Percentiles rank a stretch among this genome's conserved stretches.
Evolutionary conservation across 2,797 vertebrate genomes (phyloP).

Genomic region (Spondyliosoma cantharus): DNA sequence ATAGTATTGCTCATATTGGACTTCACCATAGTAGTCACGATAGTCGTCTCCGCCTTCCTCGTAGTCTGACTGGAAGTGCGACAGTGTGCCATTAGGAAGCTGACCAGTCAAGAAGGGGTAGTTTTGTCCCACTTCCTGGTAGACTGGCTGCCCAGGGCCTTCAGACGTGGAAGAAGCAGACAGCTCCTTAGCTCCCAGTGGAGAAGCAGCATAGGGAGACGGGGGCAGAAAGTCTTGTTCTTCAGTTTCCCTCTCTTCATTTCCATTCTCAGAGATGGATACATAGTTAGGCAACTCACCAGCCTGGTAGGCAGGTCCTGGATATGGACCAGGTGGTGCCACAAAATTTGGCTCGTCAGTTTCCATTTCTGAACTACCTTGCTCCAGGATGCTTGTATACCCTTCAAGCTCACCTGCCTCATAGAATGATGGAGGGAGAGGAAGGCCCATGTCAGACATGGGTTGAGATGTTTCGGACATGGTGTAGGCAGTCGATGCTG

Average conservation of each 20-base stretch:
- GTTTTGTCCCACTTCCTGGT: too few species aligned
- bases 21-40: constrained; percentile 28
- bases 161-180: rapidly evolving
- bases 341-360: neutral
- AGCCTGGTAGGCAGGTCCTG: neutral
- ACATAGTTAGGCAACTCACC: constrained; percentile 31
- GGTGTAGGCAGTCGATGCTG: neutral
- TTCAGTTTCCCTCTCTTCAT: constrained; percentile 36
- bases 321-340: neutral
- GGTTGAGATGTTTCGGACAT: constrained; percentile 7
- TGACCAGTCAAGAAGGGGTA: constrained; percentile 38
- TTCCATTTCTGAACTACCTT: constrained; percentile 10
- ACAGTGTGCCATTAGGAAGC: constrained; percentile 33
- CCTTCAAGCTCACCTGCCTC: constrained; percentile 11
- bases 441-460: rapidly evolving
- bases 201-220: neutral
- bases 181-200: neutral
- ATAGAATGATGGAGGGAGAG: neutral
- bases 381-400: neutral
- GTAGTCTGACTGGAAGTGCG: constrained; percentile 11
- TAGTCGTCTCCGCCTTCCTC: constrained; percentile 19
- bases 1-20: constrained; percentile 19
- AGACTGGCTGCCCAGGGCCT: rapidly evolving
- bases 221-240: neutral
- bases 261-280: constrained; percentile 23